Base-by-base conservation (phyloP, 2,113 vertebrate genomes). In the Calyptommatus sinebrachiatus region DNA sequence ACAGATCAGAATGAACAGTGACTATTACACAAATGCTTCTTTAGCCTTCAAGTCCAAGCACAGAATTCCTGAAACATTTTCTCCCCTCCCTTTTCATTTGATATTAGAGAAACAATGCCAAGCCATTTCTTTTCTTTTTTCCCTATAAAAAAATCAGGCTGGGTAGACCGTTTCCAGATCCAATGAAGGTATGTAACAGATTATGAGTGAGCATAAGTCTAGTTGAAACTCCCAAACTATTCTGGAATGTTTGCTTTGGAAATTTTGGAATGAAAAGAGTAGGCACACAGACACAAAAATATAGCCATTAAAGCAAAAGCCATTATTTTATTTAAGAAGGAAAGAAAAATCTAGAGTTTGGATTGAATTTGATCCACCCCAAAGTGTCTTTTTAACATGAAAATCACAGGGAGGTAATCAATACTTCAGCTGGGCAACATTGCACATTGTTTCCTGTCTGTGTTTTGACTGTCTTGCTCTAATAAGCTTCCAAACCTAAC, bases 381-480 rank as follows among this genome's bases (percentile, higher is more conserved):
- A 41, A 41, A 88, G 86, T 84, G 89, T 90, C 80, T 87, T 83
- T 93, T 92, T 88, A 90, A 90, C 86, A 67, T 41, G 84, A 86
- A 91, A 87, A 86, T 89, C 76, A 83, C 79, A 83, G 91, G 85
- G 82, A 79, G 0, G 89, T 90, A 93, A 93, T 87, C 89, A 90
- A 92, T 93, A 92, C 83, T 71, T 81, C 72, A 88, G 82, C 87
- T 91, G 91, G 87, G 91, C 90, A 91, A 87, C 90, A 90, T 90
- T 85, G 87, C 76, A 90, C 90, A 90, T 93, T 93, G 86, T 90
- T 92, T 93, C 92, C 92, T 92, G 91, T 92, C 92, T 93, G 90
- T 93, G 92, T 93, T 92, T 92, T 93, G 92, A 92, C 92, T 93
- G 91, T 92, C 91, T 89, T 91, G 88, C 89, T 92, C 89, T 26